These are phyloP conservation scores for Oceanites oceanicus DNA, from an alignment of 2,113 vertebrate genomes.

Conservation along the genomic window DNA sequence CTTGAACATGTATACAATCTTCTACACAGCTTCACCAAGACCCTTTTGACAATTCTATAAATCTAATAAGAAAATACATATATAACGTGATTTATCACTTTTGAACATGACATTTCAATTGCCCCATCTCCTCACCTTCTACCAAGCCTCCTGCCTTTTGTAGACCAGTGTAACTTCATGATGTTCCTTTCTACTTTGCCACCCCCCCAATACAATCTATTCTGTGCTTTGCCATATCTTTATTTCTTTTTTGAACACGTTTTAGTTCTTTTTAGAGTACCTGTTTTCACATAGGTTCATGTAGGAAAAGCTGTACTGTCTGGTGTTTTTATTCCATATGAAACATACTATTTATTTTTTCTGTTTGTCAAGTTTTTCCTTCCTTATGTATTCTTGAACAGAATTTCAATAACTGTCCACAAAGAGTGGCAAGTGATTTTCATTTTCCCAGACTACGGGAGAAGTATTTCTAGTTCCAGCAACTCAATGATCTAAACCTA, in stretches of 20 bases:
- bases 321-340: background rate
- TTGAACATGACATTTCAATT: background rate
- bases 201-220: background rate
- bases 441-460: background rate
- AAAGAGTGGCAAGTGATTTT: background rate
- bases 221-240: background rate
- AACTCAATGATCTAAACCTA: background rate
- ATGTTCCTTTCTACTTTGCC: background rate
- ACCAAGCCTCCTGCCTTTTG: background rate
- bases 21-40: background rate
- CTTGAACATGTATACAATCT: background rate
- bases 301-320: background rate
- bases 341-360: background rate
- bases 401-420: background rate
- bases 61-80: background rate
- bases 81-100: background rate
- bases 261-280: background rate
- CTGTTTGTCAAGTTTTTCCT: background rate
- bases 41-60: background rate
- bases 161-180: background rate
- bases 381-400: background rate
- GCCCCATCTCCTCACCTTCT: background rate
- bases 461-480: background rate
- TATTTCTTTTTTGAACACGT: background rate
- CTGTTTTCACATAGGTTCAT: background rate